These are phyloP conservation scores for Oscheius onirici DNA, from an alignment of 2,888 invertebrate genomes.

Conservation along the genomic window DNA sequence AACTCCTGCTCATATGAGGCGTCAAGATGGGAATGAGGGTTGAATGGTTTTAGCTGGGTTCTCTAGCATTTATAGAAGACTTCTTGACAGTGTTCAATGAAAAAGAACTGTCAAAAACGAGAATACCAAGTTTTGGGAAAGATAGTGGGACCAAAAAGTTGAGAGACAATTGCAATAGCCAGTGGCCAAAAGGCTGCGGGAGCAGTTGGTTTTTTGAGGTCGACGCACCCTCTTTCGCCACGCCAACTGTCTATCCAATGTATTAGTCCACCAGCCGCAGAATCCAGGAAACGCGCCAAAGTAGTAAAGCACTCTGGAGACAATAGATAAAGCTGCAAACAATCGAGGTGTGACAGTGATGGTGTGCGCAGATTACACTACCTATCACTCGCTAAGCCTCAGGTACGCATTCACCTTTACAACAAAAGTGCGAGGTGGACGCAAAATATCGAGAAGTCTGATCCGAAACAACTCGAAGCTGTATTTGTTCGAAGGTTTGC, in stretches of 20 bases:
- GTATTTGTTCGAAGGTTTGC: no score
- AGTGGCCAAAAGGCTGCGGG: constrained; percentile 11
- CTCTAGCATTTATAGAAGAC: no score
- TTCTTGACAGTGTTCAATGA: no score
- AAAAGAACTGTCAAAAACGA: neutral
- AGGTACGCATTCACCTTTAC: constrained; percentile 22
- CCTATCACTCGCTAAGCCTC: neutral
- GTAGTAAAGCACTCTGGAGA: neutral
- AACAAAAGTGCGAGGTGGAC: neutral
- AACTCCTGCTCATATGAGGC: no score
- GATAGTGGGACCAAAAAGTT: neutral
- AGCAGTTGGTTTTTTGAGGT: constrained; percentile 31
- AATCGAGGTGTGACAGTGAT: constrained; percentile 15
- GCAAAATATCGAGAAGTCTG: no score
- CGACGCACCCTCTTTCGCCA: constrained; percentile 13
- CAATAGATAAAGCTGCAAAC: neutral
- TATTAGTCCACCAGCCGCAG: constrained; percentile 27
- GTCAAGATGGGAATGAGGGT: no score
- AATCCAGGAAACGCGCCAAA: constrained; percentile 5
- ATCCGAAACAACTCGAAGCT: no score
- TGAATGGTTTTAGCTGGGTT: no score
- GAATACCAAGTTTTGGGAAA: neutral
- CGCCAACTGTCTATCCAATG: constrained; percentile 32
- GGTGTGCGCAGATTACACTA: constrained; percentile 24
- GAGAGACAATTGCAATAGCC: constrained; percentile 20